phyloP scores from a whole-genome alignment of 2,797 vertebrate genomes.

The Lemur catta region DNA sequence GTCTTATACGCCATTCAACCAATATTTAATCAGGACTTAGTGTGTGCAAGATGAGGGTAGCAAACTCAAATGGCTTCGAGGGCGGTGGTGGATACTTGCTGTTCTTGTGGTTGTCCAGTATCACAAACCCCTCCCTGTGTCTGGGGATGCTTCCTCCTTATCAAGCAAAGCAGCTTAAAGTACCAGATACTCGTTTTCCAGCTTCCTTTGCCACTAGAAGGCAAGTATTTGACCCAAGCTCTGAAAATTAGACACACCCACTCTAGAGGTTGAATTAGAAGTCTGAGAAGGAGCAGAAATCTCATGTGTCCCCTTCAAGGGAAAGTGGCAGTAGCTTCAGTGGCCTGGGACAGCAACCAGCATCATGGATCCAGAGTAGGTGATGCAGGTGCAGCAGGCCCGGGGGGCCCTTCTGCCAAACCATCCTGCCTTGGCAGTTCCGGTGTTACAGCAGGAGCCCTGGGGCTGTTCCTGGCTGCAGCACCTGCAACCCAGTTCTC shows the following conservation, averaged over 20 bases:
- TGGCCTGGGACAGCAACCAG: neutral
- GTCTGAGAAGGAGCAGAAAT: neutral
- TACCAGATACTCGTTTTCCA: neutral
- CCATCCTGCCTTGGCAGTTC: accelerated
- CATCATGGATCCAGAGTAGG: neutral
- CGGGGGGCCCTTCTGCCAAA: neutral
- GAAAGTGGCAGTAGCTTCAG: neutral
- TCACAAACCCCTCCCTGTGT: neutral
- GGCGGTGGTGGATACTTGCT: accelerated
- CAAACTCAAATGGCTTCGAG: neutral
- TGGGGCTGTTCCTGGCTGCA: neutral
- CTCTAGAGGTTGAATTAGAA: neutral
- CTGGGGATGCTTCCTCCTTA: neutral
- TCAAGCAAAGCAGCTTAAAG: neutral
- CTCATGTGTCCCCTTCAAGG: neutral
- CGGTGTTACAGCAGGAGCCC: neutral
- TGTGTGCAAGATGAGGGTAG: neutral
- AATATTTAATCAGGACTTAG: neutral
- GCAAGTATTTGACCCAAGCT: neutral
- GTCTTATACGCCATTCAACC: neutral
- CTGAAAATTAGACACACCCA: neutral
- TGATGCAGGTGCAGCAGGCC: accelerated
- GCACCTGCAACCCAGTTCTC: neutral
- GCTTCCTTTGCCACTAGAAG: slow-evolving; percentile 5
- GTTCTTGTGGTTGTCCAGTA: neutral